Evolutionary conservation across 2,797 vertebrate species (phyloP).

Genomic region (Hydrophis major): DNA sequence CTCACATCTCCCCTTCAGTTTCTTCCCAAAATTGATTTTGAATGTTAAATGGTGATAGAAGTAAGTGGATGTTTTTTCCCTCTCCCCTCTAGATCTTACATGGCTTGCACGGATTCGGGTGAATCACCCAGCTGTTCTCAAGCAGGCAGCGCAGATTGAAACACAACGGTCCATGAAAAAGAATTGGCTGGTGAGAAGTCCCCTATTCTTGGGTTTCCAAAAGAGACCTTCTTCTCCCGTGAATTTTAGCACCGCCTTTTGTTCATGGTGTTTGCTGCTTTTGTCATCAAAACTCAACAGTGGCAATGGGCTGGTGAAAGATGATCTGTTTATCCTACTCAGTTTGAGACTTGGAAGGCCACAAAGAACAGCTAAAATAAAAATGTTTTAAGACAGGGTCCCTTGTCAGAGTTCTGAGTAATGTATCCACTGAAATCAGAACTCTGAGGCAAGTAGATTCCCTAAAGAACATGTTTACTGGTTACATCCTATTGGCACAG

Average conservation of each 20-base stretch:
- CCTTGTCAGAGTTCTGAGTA: no score
- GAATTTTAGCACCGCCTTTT: slow-evolving; percentile 68
- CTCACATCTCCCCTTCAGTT: not conserved
- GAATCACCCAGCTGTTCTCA: slow-evolving; percentile 87
- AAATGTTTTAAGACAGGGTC: slow-evolving; percentile 44
- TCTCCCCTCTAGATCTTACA: slow-evolving; percentile 76
- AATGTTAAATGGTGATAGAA: not conserved
- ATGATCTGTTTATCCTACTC: slow-evolving; percentile 68
- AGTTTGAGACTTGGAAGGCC: slow-evolving; percentile 62
- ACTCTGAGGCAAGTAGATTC: no score
- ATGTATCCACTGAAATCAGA: no score
- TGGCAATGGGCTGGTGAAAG: slow-evolving; percentile 66
- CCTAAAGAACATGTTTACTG: no score
- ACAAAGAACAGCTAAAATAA: slow-evolving; percentile 66
- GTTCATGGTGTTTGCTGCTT: slow-evolving; percentile 65
- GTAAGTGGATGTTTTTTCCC: not conserved
- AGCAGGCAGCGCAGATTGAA: slow-evolving; percentile 84
- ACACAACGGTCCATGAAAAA: slow-evolving; percentile 79
- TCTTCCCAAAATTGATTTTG: not conserved
- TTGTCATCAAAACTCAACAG: slow-evolving; percentile 48
- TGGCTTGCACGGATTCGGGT: slow-evolving; percentile 84
- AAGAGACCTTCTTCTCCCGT: slow-evolving; percentile 48
- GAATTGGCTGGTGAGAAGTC: slow-evolving; percentile 85
- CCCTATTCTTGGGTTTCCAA: slow-evolving; percentile 41
- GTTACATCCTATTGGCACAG: no score